Evolutionary conservation across 1,140 invertebrate species (phyloP), one percentile per base, ranked within the genome.

Genomic region (Zaprionus inermis): DNA sequence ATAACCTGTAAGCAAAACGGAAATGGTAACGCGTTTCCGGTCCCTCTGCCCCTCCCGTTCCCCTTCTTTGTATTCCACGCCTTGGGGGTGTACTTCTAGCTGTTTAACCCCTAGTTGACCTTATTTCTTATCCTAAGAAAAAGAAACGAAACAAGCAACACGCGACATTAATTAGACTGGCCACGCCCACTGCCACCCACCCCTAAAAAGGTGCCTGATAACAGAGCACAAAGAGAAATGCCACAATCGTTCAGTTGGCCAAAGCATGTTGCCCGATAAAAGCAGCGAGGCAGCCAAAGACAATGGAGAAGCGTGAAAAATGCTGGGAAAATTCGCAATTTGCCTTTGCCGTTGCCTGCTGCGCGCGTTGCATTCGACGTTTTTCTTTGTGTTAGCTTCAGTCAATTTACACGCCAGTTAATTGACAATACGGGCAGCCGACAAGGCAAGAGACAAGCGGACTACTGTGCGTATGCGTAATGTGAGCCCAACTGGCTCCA

Each of bases 401-500:
- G 80, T 79, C 68, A 83, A 84, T 83, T 83, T 83, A 79, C 81
- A 79, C 76, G 68, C 64, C 68, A 54, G 52, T 68, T 83, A 79
- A 77, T 79, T 83, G 80, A 69, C 79, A 82, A 78, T 67, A 4
- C 1, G 49, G 65, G 18, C n/a, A 18, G 22, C 36, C 41, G 34
- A 44, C 38, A 44, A n/a, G 14, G 38, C 67, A 44, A 12, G 22
- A 16, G 52, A 28, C 24, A 28, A 28, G 24, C 24, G 68, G 65
- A 83, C 83, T 83, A 88, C 83, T 66, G 76, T 88, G 84, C 83
- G 83, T 88, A 88, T 88, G 84, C 63, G 84, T 88, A 88, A 88
- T 77, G 59, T 57, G 72, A 82, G 65, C 60, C 58, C 70, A 72
- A 76, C 57, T 78, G 74, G 68, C 79, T 24, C 22, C 24, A 28